Base-by-base conservation (phyloP, 2,113 vertebrate genomes). In the Phaethornis superciliosus region DNA sequence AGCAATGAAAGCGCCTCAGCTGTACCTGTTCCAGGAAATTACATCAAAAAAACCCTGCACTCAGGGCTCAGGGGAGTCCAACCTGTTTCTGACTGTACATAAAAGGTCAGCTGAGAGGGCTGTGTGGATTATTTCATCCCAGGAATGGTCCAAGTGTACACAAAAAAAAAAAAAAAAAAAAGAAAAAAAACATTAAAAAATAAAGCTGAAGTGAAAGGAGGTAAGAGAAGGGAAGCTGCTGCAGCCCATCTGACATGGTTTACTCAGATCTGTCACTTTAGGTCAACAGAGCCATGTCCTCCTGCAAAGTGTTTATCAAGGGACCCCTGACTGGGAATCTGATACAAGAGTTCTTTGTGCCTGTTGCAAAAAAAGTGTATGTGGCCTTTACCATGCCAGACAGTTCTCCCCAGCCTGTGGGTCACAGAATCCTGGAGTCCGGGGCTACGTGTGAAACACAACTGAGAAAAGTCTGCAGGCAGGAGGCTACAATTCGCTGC, bases 21-120 rank as follows among this genome's bases (percentile, higher is more conserved):
- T 88, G 71, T 74, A 63, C 68, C 96, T 86, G 88, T 64, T 87
- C 74, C 89, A 93, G 93, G 86, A 89, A 84, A 91, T 76, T 13
- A 46, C 65, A 94, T 47, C 10, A 60, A 44, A 75, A 75, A 87
- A 5, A 11, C 6, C 59, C n/a, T 49, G 85, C 70, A 42, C 42
- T 4, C 32, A 3, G 10, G 32, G 75, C 85, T 88, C 88, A 56
- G 60, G 80, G 86, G 40, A 89, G 10, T 9, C 92, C 60, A 37
- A 52, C 62, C 86, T 85, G 83, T 9, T 54, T 40, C 63, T 68
- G 17, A 47, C 0, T 0, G 7, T 15, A 35, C 2, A 2, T 4
- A 30, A 58, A 68, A 90, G 77, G 47, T 79, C 92, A 90, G 40
- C 81, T 78, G 86, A 72, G 89, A 87, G 40, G 6, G 2, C 74